Conservation (phyloP, 2,113 vertebrate species). For the Centropus bengalensis region DNA sequence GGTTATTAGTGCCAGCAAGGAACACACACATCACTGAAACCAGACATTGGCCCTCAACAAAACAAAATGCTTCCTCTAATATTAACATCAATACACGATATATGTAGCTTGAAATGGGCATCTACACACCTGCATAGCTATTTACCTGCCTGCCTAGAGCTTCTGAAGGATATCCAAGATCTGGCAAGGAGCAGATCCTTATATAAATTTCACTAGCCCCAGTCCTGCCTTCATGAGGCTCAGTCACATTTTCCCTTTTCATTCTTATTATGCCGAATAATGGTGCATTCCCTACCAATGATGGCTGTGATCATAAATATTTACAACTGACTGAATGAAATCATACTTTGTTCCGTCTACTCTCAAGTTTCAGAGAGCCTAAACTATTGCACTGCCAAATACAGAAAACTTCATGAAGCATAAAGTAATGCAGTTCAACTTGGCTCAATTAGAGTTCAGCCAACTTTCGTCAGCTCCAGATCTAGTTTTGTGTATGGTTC, state of each 20-base stretch:
- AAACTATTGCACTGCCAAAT: slow-evolving; percentile 23
- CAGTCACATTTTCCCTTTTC: neutral
- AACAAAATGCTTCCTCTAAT: neutral
- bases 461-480: neutral
- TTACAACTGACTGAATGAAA: slow-evolving; percentile 71
- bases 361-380: neutral
- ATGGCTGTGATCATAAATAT: slow-evolving; percentile 71
- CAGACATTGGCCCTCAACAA: neutral
- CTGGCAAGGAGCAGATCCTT: neutral
- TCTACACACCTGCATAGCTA: neutral
- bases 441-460: neutral
- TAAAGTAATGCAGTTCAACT: neutral
- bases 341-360: slow-evolving; percentile 55
- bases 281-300: slow-evolving; percentile 10
- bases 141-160: neutral
- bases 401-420: neutral
- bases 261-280: neutral
- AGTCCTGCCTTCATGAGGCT: neutral
- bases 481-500: neutral
- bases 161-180: neutral
- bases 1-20: neutral
- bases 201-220: neutral
- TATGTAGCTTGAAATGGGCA: neutral
- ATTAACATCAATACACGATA: neutral
- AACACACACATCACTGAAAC: neutral